phyloP scores from a whole-genome alignment of 2,888 invertebrate species.

The Agriopis aurantiaria region DNA sequence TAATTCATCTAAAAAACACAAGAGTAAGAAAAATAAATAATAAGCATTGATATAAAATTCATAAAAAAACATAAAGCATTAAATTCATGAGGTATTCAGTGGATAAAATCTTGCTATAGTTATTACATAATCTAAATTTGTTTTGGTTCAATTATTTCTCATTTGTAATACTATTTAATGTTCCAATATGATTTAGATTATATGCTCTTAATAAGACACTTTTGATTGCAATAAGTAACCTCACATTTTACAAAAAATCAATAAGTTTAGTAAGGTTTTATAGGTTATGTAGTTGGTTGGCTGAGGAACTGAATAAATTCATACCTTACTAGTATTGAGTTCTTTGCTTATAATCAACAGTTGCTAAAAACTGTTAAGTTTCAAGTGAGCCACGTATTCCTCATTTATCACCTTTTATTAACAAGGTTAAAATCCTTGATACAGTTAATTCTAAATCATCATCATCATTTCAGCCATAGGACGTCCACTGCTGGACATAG shows the following conservation, averaged over 20 bases:
- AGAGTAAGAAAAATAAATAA: constrained; percentile 34
- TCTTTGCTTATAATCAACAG: background rate
- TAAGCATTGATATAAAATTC: background rate
- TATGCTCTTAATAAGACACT: background rate
- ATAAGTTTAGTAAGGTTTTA: constrained; percentile 21
- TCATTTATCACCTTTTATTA: background rate
- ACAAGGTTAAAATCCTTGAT: background rate
- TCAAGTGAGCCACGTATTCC: background rate
- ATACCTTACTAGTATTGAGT: background rate
- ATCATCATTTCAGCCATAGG: no score
- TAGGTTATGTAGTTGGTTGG: constrained; percentile 41
- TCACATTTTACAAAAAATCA: background rate
- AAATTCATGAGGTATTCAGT: background rate
- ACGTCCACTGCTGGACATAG: no score
- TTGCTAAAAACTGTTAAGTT: background rate
- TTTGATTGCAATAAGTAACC: background rate
- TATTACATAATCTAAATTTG: constrained; percentile 68
- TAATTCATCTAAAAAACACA: constrained; percentile 19
- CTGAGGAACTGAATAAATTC: background rate
- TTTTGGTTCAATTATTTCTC: constrained; percentile 43
- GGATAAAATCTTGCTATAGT: background rate
- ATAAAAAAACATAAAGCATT: background rate
- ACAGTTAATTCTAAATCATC: background rate
- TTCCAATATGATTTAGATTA: background rate
- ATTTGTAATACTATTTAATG: background rate